Conservation (phyloP, 2,888 invertebrate species). For the Terebella lapidaria region DNA sequence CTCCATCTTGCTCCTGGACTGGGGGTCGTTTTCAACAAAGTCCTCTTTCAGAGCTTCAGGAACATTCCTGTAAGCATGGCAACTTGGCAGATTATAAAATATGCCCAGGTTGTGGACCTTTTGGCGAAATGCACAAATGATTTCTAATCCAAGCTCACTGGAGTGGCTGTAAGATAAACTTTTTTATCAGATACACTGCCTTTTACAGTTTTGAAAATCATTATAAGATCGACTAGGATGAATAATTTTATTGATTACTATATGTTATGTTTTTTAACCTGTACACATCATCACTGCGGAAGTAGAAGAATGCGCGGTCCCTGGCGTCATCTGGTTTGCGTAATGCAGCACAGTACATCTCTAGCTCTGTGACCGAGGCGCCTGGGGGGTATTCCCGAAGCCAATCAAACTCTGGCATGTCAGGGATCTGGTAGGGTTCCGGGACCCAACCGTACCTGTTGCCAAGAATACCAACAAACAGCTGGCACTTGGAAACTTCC, state of each 20-base stretch:
- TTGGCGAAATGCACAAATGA: no score
- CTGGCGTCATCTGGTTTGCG: constrained; percentile 26
- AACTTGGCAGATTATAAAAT: no score
- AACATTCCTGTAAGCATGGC: no score
- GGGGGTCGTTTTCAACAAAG: constrained; percentile 36
- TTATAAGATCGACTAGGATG: no score
- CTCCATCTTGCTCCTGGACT: constrained; percentile 30
- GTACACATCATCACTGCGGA: constrained; percentile 39
- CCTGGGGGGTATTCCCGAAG: constrained; percentile 42
- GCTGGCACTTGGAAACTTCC: constrained; percentile 50
- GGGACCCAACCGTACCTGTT: constrained; percentile 53
- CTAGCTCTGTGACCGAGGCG: constrained; percentile 54
- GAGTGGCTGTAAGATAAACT: no score
- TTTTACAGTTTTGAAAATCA: no score
- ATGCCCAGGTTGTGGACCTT: no score
- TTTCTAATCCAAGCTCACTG: no score
- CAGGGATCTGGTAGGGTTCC: constrained; percentile 37
- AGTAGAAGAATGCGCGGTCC: constrained; percentile 50
- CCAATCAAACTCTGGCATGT: constrained; percentile 49
- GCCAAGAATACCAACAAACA: constrained; percentile 54
- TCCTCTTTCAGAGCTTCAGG: constrained; percentile 37
- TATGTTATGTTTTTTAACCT: no score
- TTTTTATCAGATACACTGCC: no score
- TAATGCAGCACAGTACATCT: constrained; percentile 49
- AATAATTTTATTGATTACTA: no score